Base-by-base conservation (phyloP, 2,888 invertebrate genomes). In the Lysandra bellargus region DNA sequence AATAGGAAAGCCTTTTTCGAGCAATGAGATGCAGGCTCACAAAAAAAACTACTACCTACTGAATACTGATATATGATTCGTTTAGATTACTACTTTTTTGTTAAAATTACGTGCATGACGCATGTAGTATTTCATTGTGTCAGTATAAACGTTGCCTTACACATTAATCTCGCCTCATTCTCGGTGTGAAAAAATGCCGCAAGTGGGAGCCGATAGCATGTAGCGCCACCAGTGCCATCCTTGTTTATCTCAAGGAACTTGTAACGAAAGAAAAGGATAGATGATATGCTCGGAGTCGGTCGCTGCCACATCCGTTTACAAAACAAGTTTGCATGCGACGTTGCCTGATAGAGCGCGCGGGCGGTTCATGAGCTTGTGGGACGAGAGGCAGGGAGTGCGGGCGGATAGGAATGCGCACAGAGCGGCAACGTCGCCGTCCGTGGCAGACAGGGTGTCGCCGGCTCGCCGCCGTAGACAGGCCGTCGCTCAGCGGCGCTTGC, bases 401-500 rank as follows among this genome's bases (percentile, higher is more conserved):
- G 94, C 91, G 93, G 92, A 90, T 88, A 93, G 90, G 94, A 93
- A 92, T 96, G 95, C 85, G 94, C 88, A 88, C 87, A 85, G 88
- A 86, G 84, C 92, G 97, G 95, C 97, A 97, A 96, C 97, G 91
- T 83, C 89, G 96, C 95, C 94, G 96, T 96, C 96, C 96, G 96
- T 95, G 96, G 97, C 97, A 98, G 98, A 98, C 98, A 97, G 97
- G 97, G 97, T 97, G 98, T 98, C 98, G 98, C 98, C 98, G 96
- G 96, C 96, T 95, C 95, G 96, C 95, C 95, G 96, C 95, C 95
- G 96, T 96, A 96, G 97, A 97, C 97, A 96, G 95, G 95, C 96
- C 96, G 97, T 96, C 97, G 96, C 96, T 96, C 92, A 92, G 87
- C 93, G 94, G 93, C 93, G 94, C 94, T 93, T 83, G 86, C 88